Conservation (phyloP, 1,140 invertebrate species). For the Luehdorfia chinensis region DNA sequence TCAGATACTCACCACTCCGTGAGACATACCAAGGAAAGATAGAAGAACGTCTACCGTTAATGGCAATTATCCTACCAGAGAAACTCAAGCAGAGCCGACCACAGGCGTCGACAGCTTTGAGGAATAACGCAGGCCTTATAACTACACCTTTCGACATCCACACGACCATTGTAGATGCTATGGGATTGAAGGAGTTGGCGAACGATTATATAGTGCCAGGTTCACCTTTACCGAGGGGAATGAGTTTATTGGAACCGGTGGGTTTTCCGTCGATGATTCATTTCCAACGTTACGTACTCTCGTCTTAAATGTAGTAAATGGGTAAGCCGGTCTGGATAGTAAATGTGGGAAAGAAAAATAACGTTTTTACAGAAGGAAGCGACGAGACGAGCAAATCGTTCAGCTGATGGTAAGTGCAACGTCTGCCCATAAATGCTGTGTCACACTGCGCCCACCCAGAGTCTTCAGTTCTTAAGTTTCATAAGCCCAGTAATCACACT, state of each 20-base stretch:
- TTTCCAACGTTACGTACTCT: neutral
- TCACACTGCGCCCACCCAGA: no score
- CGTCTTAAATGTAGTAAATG: neutral
- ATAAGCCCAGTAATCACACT: no score
- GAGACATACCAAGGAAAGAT: conserved; percentile 91
- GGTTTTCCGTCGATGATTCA: conserved; percentile 15
- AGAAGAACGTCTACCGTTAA: conserved; percentile 91
- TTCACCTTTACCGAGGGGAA: conserved; percentile 28
- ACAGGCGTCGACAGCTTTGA: conserved; percentile 58
- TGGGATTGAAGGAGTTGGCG: conserved; percentile 57
- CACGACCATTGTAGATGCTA: conserved; percentile 81
- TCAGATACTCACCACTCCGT: conserved; percentile 86
- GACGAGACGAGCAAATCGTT: no score
- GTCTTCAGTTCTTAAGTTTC: no score
- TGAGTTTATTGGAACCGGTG: conserved; percentile 44
- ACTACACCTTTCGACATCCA: conserved; percentile 90
- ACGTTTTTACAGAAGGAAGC: no score
- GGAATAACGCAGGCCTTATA: conserved; percentile 82
- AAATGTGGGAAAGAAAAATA: no score
- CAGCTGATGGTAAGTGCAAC: no score
- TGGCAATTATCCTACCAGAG: conserved; percentile 86
- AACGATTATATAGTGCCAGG: conserved; percentile 29
- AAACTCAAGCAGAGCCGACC: conserved; percentile 78
- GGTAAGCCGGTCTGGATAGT: neutral
- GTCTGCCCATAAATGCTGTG: no score